Evolutionary conservation across 2,113 vertebrate genomes (phyloP).

Genomic region (Baryphthengus martii): DNA sequence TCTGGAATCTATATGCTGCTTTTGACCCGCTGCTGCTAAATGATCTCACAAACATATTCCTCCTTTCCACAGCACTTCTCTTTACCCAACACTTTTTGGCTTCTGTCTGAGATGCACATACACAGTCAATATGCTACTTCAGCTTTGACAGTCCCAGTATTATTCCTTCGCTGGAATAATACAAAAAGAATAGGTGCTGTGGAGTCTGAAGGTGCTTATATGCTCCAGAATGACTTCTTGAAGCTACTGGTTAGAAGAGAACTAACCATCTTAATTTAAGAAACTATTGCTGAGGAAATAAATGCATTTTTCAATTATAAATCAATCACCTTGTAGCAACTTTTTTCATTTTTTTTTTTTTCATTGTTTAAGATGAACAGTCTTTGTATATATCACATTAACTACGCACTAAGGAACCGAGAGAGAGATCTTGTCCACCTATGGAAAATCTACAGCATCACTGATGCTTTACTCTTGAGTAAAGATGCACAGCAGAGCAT

Average conservation of each 20-base stretch:
- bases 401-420: neutral
- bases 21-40: neutral
- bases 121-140: accelerated
- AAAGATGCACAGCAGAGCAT: neutral
- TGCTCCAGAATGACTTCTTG: neutral
- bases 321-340: neutral
- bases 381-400: neutral
- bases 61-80: neutral
- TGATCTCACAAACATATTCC: neutral
- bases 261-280: neutral
- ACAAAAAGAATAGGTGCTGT: accelerated
- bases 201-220: neutral
- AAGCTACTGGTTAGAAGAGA: neutral
- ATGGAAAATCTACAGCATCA: neutral
- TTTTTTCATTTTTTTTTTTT: too few relatives aligned
- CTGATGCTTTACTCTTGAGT: neutral
- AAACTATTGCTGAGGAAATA: neutral
- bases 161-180: neutral
- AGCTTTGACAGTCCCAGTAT: neutral
- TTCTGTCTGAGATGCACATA: neutral
- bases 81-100: neutral
- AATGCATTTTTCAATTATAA: neutral
- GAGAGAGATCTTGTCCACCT: neutral
- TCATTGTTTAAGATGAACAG: neutral
- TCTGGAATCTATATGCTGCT: accelerated